Evolutionary conservation across 1,140 invertebrate species (phyloP).

Genomic region (Maniola jurtina): DNA sequence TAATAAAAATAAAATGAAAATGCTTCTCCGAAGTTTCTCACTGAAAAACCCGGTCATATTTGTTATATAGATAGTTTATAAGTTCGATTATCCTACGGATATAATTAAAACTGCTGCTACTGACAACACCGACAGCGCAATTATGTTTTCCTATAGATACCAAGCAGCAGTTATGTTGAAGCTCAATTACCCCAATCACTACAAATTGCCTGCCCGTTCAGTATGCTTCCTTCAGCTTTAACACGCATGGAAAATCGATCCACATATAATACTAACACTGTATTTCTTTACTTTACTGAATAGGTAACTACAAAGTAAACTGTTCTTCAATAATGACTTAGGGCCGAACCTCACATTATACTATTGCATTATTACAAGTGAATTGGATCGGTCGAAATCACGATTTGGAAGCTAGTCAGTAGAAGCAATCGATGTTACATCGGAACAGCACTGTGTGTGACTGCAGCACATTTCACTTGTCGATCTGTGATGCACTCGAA

Average conservation of each 20-base stretch:
- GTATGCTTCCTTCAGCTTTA: slow-evolving; percentile 27
- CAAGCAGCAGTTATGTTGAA: slow-evolving; percentile 23
- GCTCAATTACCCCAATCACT: slow-evolving; percentile 30
- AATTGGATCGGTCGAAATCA: too few relatives aligned
- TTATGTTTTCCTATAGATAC: slow-evolving; percentile 18
- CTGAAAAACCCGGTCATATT: too few relatives aligned
- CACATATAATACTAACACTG: neutral
- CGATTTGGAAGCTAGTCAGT: too few relatives aligned
- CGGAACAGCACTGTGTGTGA: too few relatives aligned
- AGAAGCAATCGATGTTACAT: too few relatives aligned
- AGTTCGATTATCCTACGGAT: neutral
- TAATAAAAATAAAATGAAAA: too few relatives aligned
- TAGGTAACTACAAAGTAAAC: neutral
- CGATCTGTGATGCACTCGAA: too few relatives aligned
- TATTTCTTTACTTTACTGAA: neutral
- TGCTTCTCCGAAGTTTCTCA: too few relatives aligned
- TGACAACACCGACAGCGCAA: slow-evolving; percentile 9
- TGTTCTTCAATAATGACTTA: too few relatives aligned
- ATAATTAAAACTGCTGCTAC: slow-evolving; percentile 8
- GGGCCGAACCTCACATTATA: too few relatives aligned
- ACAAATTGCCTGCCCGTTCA: slow-evolving; percentile 29
- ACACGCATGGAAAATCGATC: slow-evolving; percentile 32
- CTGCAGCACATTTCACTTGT: too few relatives aligned
- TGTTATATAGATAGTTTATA: neutral
- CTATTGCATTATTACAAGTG: too few relatives aligned